These are phyloP conservation scores for Teleogryllus oceanicus DNA, from an alignment of 2,888 invertebrate species.

Conservation along the genomic window DNA sequence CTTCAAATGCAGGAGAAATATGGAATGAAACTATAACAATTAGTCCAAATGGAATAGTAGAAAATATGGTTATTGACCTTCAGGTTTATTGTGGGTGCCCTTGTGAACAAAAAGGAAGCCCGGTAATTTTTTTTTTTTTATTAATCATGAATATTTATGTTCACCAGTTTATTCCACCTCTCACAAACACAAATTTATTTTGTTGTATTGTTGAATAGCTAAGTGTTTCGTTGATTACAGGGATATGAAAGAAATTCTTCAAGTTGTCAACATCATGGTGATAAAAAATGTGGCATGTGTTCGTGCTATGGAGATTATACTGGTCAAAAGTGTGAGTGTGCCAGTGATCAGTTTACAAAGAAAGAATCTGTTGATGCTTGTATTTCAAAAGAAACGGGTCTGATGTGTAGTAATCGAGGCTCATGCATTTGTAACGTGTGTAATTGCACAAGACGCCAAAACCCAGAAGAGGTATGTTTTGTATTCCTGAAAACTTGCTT, in stretches of 20 bases:
- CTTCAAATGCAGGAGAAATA: not conserved
- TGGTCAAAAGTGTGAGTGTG: not conserved
- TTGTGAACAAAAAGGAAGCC: not conserved
- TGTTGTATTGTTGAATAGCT: not conserved
- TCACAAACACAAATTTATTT: not conserved
- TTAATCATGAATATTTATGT: no score
- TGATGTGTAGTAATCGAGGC: not conserved
- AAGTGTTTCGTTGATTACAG: not conserved
- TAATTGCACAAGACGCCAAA: not conserved
- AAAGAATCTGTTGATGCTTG: not conserved
- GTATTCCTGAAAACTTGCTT: not conserved
- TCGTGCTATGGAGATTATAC: not conserved
- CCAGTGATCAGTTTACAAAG: not conserved
- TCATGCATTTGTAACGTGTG: not conserved
- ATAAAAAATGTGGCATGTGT: constrained; percentile 1
- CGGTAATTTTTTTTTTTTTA: not conserved
- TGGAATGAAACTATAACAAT: not conserved
- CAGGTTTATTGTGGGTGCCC: not conserved
- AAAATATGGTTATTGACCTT: not conserved
- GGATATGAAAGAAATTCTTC: not conserved
- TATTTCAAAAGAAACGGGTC: not conserved
- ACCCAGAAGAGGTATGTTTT: not conserved
- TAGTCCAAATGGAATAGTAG: not conserved
- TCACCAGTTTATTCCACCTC: no score
- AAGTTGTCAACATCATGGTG: not conserved